phyloP scores from a whole-genome alignment of 2,113 vertebrate genomes.

The Aegotheles bennettii region DNA sequence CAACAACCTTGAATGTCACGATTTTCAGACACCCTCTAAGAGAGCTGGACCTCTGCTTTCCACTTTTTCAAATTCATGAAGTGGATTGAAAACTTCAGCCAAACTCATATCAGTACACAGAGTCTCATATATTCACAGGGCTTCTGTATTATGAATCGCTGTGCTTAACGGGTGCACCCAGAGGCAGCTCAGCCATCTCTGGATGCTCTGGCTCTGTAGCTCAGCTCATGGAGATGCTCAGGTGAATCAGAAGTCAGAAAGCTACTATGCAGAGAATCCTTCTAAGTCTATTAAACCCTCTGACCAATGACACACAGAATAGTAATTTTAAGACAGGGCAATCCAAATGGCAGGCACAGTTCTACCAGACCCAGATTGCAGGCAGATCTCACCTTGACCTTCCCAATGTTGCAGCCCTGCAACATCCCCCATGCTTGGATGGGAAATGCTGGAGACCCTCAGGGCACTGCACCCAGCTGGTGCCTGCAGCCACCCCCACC shows the following conservation, averaged over 20 bases:
- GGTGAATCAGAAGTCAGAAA: neutral
- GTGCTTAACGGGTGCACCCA: accelerated
- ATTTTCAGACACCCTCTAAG: neutral
- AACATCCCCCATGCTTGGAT: neutral
- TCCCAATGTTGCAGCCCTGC: neutral
- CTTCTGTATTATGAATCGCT: accelerated
- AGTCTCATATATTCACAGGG: neutral
- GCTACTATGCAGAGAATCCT: neutral
- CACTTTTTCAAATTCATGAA: neutral
- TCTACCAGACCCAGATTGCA: accelerated
- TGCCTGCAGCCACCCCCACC: neutral
- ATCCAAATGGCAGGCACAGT: neutral
- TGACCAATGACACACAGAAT: neutral
- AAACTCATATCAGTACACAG: neutral
- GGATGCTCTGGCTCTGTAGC: neutral
- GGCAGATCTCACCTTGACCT: neutral
- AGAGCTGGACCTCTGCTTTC: neutral
- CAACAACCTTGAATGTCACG: neutral
- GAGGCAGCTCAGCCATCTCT: neutral
- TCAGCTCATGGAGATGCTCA: neutral
- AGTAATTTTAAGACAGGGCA: neutral
- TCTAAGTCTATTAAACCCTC: neutral
- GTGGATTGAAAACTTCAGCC: neutral
- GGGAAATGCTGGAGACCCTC: neutral
- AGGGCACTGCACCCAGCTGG: neutral